phyloP scores from a whole-genome alignment of 2,888 invertebrate genomes.

The Cantharis nigra region DNA sequence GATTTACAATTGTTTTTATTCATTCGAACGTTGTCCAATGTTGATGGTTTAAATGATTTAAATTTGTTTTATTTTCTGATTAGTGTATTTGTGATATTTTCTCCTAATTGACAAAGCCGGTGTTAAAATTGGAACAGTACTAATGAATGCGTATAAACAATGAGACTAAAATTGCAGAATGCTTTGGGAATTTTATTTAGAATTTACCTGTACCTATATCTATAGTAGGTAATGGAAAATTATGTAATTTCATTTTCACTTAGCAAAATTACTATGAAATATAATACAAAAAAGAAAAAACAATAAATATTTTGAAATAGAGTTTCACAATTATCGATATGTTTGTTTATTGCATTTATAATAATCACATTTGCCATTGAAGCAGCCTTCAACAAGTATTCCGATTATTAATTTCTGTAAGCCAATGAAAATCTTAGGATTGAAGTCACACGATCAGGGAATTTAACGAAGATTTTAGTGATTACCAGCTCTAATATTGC shows the following conservation, averaged over 20 bases:
- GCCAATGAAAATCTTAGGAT: too few species aligned
- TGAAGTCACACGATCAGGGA: too few species aligned
- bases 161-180: neutral
- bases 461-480: too few species aligned
- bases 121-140: neutral
- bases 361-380: too few species aligned
- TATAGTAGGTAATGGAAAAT: neutral
- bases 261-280: neutral
- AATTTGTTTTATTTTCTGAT: neutral
- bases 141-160: neutral
- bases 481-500: too few species aligned
- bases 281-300: too few species aligned
- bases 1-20: neutral
- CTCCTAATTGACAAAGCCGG: neutral
- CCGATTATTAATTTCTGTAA: too few species aligned
- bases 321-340: too few species aligned
- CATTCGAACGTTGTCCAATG: neutral
- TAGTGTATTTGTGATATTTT: neutral
- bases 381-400: too few species aligned
- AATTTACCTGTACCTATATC: neutral
- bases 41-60: neutral
- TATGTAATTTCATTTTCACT: neutral
- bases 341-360: too few species aligned
- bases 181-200: neutral
- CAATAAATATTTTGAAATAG: too few species aligned